These are phyloP conservation scores for Stegostoma tigrinum DNA, from an alignment of 2,113 vertebrate species.

Conservation along the genomic window DNA sequence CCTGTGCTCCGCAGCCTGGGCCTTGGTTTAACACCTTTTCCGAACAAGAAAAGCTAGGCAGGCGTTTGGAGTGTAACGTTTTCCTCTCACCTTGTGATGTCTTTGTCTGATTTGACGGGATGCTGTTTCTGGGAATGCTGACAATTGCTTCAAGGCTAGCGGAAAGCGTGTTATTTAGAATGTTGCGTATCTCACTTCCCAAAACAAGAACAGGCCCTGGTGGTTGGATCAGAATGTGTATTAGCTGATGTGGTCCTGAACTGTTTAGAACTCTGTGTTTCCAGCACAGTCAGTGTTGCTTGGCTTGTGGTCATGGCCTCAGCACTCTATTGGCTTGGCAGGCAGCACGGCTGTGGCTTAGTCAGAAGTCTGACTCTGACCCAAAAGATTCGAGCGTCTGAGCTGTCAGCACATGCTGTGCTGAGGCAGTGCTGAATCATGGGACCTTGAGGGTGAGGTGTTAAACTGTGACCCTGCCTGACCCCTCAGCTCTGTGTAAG, in stretches of 20 bases:
- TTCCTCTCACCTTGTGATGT: neutral
- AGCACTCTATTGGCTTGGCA: neutral
- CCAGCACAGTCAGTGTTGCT: neutral
- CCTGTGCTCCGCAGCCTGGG: too few relatives aligned
- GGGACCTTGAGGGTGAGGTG: neutral
- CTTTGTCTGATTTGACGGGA: neutral
- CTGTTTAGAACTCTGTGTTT: neutral
- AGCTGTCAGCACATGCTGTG: neutral
- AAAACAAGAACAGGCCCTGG: neutral
- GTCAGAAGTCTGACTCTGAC: neutral
- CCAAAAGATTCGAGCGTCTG: neutral
- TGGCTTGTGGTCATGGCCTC: neutral
- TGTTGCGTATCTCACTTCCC: neutral
- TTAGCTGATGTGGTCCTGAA: too few relatives aligned
- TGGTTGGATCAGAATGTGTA: neutral
- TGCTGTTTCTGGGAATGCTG: neutral
- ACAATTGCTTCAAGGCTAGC: neutral
- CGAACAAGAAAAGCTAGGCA: neutral
- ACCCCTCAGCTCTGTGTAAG: neutral
- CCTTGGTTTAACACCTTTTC: neutral
- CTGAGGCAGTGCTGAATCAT: neutral
- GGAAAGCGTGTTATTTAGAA: neutral
- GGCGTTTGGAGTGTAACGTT: neutral
- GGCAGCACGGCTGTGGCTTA: neutral
- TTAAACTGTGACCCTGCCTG: neutral